Evolutionary conservation across 2,888 invertebrate genomes (phyloP).

Genomic region (Diarsia dahlii): DNA sequence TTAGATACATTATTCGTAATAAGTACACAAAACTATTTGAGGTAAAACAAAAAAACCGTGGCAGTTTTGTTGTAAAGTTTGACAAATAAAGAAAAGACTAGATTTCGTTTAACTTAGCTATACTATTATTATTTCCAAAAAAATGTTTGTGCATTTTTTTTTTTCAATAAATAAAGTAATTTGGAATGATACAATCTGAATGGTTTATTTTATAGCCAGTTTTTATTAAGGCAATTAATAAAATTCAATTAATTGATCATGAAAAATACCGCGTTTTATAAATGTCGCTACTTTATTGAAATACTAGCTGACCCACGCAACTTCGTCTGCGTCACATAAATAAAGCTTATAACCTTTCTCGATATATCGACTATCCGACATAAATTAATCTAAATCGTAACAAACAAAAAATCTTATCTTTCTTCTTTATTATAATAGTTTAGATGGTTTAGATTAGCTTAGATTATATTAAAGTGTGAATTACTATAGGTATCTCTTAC

Average conservation of each 20-base stretch:
- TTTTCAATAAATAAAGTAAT: background rate
- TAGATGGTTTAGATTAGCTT: no score
- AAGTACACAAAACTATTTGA: conserved; percentile 11
- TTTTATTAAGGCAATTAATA: background rate
- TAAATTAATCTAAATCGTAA: no score
- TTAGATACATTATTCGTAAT: background rate
- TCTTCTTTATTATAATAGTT: no score
- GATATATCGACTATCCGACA: no score
- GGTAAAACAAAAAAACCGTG: background rate
- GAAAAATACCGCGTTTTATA: background rate
- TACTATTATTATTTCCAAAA: background rate
- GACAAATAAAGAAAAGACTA: conserved; percentile 21
- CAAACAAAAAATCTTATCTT: no score
- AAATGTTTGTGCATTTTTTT: background rate
- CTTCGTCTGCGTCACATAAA: no score
- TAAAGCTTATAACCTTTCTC: no score
- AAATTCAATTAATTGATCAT: background rate
- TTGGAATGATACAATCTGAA: background rate
- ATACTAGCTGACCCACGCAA: no score
- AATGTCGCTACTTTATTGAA: background rate
- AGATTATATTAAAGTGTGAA: no score
- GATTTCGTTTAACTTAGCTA: background rate
- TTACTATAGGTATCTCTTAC: no score
- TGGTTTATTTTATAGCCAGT: background rate
- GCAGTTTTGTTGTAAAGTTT: background rate